Percentiles rank a stretch among this genome's conserved stretches.
Conservation (phyloP, 2,888 invertebrate genomes). For the Sialis lutaria region DNA sequence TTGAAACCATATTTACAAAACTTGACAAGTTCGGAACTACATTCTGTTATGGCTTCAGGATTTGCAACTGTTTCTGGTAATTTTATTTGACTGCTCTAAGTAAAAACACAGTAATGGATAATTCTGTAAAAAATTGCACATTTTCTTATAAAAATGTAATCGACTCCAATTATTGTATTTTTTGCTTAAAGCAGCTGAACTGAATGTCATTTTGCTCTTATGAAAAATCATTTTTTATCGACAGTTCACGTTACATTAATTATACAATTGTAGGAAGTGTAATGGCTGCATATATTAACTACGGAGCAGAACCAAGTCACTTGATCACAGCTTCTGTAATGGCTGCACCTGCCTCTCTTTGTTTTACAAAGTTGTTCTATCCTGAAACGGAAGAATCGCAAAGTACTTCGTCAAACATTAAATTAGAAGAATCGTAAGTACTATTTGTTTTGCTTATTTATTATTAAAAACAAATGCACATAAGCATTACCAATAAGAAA, state of each 20-base stretch:
- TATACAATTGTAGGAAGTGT: slow-evolving; percentile 44
- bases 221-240: too few relatives aligned
- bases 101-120: too few relatives aligned
- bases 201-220: too few relatives aligned
- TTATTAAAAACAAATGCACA: too few relatives aligned
- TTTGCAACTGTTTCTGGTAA: slow-evolving; percentile 86
- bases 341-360: slow-evolving; percentile 89
- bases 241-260: too few relatives aligned
- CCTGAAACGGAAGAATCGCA: slow-evolving; percentile 76
- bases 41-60: slow-evolving; percentile 85
- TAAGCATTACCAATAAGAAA: too few relatives aligned
- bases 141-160: too few relatives aligned
- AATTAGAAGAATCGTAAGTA: slow-evolving; percentile 48
- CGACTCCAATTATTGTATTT: too few relatives aligned
- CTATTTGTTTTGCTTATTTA: neutral
- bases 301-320: slow-evolving; percentile 76
- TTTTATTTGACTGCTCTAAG: neutral
- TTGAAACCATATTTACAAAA: slow-evolving; percentile 72
- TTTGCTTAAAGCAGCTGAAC: too few relatives aligned
- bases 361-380: slow-evolving; percentile 75
- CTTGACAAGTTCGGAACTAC: slow-evolving; percentile 81
- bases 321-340: slow-evolving; percentile 87
- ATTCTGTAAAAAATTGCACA: too few relatives aligned
- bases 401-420: slow-evolving; percentile 59
- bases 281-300: slow-evolving; percentile 79